Evolutionary conservation across 2,113 vertebrate genomes (phyloP), one percentile per base, ranked within the genome.

Genomic region (Hippocampus mohnikei): DNA sequence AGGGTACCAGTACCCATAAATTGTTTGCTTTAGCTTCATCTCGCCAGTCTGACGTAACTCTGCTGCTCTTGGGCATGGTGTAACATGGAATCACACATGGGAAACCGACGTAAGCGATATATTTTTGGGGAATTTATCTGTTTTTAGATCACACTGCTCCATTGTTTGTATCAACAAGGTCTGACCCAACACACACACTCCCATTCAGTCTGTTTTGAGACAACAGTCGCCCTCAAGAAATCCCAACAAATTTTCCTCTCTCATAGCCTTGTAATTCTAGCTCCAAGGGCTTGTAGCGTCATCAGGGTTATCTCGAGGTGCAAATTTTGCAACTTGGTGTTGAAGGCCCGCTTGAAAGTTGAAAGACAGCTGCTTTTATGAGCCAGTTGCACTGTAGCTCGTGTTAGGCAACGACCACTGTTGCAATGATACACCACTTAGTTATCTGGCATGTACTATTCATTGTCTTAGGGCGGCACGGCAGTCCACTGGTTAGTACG

Each of bases 121-220:
- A 33, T 33, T 33, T 33, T 33, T 2, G 29, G 2, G 29, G 29
- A 33, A 33, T 33, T 33, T 33, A 80, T 82, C 72, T 79, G 72
- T 84, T 82, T 78, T 77, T 71, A 61, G 71, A 65, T 66, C 48
- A 76, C 62, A 58, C 74, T 21, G 29, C 67, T 25, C 52, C 42
- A 25, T 53, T 84, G 78, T 81, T 85, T 81, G 67, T 62, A 72
- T 48, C 67, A 82, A 75, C 75, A 82, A 21, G 12, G 46, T 20
- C 58, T 50, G 7, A 46, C 13, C 13, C 55, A 44, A n/a, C 66
- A n/a, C 66, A 18, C 5, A n/a, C 25, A 15, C 41, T 64, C 40
- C 41, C 11, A 60, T 60, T 29, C n/a, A 23, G 62, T 25, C 20
- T 44, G 9, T 42, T 23, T 23, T 44, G 21, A 27, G n/a, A 44